phyloP scores from a whole-genome alignment of 2,113 vertebrate species.

The Amia ocellicauda region DNA sequence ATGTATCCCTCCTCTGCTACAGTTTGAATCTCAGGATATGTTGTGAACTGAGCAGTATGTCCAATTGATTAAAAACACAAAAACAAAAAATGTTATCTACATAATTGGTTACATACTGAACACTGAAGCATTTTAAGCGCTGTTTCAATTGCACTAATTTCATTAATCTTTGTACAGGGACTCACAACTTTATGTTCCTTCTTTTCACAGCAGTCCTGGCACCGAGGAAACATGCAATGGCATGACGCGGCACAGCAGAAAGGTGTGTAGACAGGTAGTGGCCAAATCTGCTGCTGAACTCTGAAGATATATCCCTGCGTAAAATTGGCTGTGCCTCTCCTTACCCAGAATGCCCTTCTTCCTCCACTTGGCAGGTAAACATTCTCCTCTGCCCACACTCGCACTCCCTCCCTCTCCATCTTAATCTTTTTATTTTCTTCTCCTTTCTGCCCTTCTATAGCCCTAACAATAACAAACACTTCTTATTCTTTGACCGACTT shows the following conservation, averaged over 20 bases:
- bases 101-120: too few species aligned
- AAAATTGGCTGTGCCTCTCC: not conserved
- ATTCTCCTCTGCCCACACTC: not conserved
- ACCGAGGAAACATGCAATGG: too few species aligned
- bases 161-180: too few species aligned
- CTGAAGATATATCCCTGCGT: constrained; percentile 21
- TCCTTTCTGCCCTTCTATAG: constrained; percentile 2
- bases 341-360: not conserved
- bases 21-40: too few species aligned
- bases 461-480: constrained; percentile 27
- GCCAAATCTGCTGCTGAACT: constrained; percentile 36
- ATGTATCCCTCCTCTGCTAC: too few species aligned
- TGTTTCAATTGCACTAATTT: too few species aligned
- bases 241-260: constrained; percentile 7
- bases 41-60: too few species aligned
- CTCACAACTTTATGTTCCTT: too few species aligned
- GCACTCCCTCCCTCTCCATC: not conserved
- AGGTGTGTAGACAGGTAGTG: constrained; percentile 58
- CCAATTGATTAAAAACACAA: too few species aligned
- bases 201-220: too few species aligned
- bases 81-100: too few species aligned
- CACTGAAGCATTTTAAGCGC: too few species aligned
- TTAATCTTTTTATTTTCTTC: constrained; percentile 20
- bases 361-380: not conserved
- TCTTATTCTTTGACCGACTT: constrained; percentile 26